These are phyloP conservation scores for Tautogolabrus adspersus DNA, from an alignment of 2,113 vertebrate genomes.

Conservation along the genomic window DNA sequence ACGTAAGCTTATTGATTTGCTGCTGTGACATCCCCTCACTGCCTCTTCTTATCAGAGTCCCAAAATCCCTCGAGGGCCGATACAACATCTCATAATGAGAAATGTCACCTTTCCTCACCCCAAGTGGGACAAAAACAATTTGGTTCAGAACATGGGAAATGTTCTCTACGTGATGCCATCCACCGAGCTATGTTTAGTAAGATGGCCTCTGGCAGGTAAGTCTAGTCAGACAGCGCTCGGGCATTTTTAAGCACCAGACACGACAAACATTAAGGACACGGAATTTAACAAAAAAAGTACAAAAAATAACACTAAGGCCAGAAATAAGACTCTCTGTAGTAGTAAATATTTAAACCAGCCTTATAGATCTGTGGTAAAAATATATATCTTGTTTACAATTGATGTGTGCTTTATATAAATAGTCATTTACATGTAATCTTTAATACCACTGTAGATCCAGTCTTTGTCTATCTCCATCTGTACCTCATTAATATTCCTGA, in stretches of 20 bases:
- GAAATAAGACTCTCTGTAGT: no score
- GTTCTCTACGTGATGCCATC: constrained; percentile 50
- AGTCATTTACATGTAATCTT: constrained; percentile 3
- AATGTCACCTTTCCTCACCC: constrained; percentile 48
- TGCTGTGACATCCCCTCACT: constrained; percentile 32
- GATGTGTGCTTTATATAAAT: constrained; percentile 1
- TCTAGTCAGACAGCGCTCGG: constrained; percentile 48
- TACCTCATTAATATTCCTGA: constrained; percentile 46
- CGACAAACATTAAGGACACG: constrained; percentile 6
- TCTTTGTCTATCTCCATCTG: constrained; percentile 8
- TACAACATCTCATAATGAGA: constrained; percentile 67
- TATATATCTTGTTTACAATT: constrained; percentile 13
- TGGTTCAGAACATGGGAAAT: constrained; percentile 44
- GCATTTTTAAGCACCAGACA: constrained; percentile 13
- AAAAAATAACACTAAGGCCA: not conserved
- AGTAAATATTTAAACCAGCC: not conserved
- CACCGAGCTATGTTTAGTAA: constrained; percentile 52
- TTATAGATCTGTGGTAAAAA: not conserved
- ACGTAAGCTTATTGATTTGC: constrained; percentile 41
- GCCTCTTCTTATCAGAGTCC: constrained; percentile 39
- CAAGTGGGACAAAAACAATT: constrained; percentile 59
- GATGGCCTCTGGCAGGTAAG: constrained; percentile 30
- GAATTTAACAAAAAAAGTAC: not conserved
- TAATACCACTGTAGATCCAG: not conserved
- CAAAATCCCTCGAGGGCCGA: constrained; percentile 56